Conservation (phyloP, 2,888 invertebrate genomes). For the Diarsia dahlii region DNA sequence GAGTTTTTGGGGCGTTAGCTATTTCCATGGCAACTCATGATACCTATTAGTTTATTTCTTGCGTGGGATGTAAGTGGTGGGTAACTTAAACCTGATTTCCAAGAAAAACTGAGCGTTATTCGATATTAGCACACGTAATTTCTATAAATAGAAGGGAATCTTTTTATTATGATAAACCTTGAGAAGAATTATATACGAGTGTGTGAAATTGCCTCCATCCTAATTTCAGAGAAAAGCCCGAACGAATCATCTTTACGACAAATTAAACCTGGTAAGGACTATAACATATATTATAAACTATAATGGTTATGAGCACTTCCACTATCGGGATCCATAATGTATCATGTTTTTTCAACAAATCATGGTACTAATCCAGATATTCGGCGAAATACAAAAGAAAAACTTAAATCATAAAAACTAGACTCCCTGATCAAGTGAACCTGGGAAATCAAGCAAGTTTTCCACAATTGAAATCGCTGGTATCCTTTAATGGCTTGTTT, state of each 20-base stretch:
- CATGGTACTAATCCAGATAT: neutral
- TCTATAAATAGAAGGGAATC: neutral
- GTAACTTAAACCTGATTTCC: neutral
- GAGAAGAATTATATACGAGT: neutral
- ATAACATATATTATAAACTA: neutral
- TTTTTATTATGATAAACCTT: neutral
- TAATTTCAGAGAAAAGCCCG: neutral
- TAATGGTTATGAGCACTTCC: neutral
- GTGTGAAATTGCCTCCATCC: neutral
- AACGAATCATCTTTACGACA: neutral
- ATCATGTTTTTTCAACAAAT: neutral
- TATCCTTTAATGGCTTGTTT: constrained; percentile 38
- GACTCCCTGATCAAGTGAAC: neutral
- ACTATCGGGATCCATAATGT: neutral
- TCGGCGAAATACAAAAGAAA: neutral
- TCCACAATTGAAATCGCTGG: neutral
- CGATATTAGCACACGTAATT: neutral
- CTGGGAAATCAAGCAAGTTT: constrained; percentile 1
- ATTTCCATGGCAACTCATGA: neutral
- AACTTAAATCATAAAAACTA: neutral
- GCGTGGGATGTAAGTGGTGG: neutral
- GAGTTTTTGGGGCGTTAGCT: constrained; percentile 1
- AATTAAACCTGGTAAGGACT: neutral
- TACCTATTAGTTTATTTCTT: neutral
- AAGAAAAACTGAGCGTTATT: neutral